Evolutionary conservation across 2,888 invertebrate species (phyloP), one percentile per base, ranked within the genome.

Genomic region (Pristionchus exspectatus): DNA sequence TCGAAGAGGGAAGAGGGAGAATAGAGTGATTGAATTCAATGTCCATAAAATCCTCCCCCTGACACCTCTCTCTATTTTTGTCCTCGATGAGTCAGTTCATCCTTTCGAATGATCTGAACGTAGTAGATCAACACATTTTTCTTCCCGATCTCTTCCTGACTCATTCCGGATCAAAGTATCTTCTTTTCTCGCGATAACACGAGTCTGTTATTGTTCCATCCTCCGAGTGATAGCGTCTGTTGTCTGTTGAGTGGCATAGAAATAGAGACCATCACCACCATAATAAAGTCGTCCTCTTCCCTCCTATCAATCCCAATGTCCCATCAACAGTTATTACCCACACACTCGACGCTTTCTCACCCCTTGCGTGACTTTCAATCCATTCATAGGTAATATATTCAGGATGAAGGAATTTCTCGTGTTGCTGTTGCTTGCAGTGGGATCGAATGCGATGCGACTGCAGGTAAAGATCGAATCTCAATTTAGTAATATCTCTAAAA

Each of bases 381-480:
- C 3, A 30, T 27, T 69, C 69, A n/a, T 50, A 7, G 5, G 44
- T 10, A 9, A 50, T n/a, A 50, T n/a, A 50, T 69, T 30, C 66
- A 87, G 69, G 87, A 87, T 87, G 87, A 30, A 33, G 27, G n/a
- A 69, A 12, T 27, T 87, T 50, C 87, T 87, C 69, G 10, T 69
- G 18, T 30, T 87, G 5, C 27, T 87, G 9, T 18, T 87, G 12
- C 27, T 87, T 0, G 87, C 87, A 3, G 69, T 69, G 5, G 87
- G 69, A 1, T 69, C 87, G 14, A 3, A 69, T 5, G 87, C 87
- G 24, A 87, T 87, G 87, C 21, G 87, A n/a, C 87, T 69, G 12
- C 87, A 87, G 87, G 87, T 87, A 56, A 7, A 92, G 90, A 93
- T 93, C 89, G 93, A 93, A 66, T 92, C 93, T 18, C 5, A 10